Evolutionary conservation across 2,797 vertebrate genomes (phyloP).

Genomic region (Tenualosa thibaudeaui): DNA sequence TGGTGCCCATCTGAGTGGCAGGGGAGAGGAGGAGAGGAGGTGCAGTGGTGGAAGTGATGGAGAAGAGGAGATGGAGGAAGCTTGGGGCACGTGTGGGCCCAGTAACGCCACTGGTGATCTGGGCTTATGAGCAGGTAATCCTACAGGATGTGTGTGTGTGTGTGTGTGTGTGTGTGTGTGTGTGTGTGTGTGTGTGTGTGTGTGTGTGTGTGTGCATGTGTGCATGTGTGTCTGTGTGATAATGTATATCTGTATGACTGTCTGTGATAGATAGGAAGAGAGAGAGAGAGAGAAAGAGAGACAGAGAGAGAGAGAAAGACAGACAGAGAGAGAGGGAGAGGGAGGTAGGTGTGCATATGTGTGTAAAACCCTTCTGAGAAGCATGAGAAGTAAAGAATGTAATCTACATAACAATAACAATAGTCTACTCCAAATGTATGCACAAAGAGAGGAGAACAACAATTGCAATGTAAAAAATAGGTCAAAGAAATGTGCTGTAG

Average conservation of each 20-base stretch:
- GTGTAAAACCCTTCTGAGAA: neutral
- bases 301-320: neutral
- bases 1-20: neutral
- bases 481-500: neutral
- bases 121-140: neutral
- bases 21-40: slow-evolving; percentile 62
- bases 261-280: neutral
- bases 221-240: slow-evolving; percentile 37
- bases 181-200: slow-evolving; percentile 41
- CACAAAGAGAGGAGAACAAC: neutral
- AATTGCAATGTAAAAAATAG: neutral
- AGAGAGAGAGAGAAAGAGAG: neutral
- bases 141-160: neutral
- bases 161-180: slow-evolving; percentile 27
- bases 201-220: slow-evolving; percentile 31
- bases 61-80: slow-evolving; percentile 55
- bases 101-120: slow-evolving; percentile 22
- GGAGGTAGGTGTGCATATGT: neutral
- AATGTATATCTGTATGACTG: neutral
- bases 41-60: slow-evolving; percentile 43
- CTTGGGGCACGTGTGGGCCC: slow-evolving; percentile 39
- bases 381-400: neutral
- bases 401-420: neutral
- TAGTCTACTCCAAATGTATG: neutral
- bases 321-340: neutral